Evolutionary conservation across 2,888 invertebrate species (phyloP).

Genomic region (Dilophus febrilis): DNA sequence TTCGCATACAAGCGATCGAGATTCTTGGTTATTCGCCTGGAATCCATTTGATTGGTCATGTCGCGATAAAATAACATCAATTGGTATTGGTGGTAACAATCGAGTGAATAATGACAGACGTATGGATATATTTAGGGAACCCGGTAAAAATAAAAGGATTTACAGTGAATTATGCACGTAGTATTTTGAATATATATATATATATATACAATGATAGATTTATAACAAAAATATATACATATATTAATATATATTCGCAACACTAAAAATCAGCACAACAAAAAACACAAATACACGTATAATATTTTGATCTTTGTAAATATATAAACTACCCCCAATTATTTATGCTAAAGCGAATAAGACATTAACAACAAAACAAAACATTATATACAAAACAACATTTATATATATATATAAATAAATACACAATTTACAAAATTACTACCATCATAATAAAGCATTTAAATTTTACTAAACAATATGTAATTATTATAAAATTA

Average conservation of each 20-base stretch:
- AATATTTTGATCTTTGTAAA: no score
- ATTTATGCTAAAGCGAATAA: no score
- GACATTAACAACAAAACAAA: neutral
- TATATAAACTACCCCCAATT: no score
- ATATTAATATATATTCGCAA: neutral
- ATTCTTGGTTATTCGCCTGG: conserved; percentile 61
- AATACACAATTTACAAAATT: no score
- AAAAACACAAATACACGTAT: no score
- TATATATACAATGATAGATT: neutral
- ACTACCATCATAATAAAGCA: no score
- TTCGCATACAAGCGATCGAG: conserved; percentile 37
- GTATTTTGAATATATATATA: conserved; percentile 1
- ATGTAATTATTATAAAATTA: no score
- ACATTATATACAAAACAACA: neutral
- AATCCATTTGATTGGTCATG: conserved; percentile 62
- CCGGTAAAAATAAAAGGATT: conserved; percentile 30
- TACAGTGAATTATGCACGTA: conserved; percentile 27
- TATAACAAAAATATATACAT: no score
- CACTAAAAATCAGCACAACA: no score
- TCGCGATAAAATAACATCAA: conserved; percentile 29
- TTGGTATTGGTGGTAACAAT: conserved; percentile 19
- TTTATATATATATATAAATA: neutral
- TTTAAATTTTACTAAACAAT: no score
- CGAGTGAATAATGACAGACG: conserved; percentile 30
- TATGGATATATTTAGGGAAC: conserved; percentile 31